phyloP scores from a whole-genome alignment of 2,113 vertebrate genomes.

The Gobius niger region DNA sequence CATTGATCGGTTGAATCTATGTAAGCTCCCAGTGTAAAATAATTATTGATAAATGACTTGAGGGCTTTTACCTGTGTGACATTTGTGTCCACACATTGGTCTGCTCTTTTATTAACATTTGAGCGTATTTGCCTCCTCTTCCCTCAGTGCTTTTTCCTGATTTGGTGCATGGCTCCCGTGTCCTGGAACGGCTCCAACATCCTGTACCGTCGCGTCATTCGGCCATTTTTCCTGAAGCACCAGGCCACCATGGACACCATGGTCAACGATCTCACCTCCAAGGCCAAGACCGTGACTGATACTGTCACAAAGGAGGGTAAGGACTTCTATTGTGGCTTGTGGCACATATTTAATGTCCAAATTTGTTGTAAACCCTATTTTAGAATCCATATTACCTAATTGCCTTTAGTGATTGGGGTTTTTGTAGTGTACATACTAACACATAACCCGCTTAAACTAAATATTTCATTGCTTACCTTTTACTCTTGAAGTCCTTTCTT shows the following conservation, averaged over 20 bases:
- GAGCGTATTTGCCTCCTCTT: neutral
- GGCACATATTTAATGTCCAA: too few relatives aligned
- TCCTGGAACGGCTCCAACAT: slow-evolving; percentile 89
- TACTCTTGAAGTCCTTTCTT: too few relatives aligned
- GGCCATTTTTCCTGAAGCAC: slow-evolving; percentile 89
- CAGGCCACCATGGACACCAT: slow-evolving; percentile 80
- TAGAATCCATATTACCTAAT: too few relatives aligned
- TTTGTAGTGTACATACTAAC: too few relatives aligned
- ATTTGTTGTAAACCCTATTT: too few relatives aligned
- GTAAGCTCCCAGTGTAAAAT: neutral
- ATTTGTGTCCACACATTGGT: neutral
- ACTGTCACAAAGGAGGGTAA: slow-evolving; percentile 82
- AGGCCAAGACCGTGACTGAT: slow-evolving; percentile 76
- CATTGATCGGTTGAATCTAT: neutral
- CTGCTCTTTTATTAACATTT: neutral
- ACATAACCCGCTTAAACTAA: too few relatives aligned
- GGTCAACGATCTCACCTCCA: slow-evolving; percentile 78
- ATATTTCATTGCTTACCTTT: too few relatives aligned
- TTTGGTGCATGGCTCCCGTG: slow-evolving; percentile 95
- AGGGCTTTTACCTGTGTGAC: neutral
- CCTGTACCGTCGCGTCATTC: slow-evolving; percentile 82
- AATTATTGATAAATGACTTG: neutral
- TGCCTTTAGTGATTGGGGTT: too few relatives aligned
- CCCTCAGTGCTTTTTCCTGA: slow-evolving; percentile 89
- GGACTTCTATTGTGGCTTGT: neutral